Evolutionary conservation across 2,797 vertebrate genomes (phyloP).

Genomic region (Acanthiza pusilla): DNA sequence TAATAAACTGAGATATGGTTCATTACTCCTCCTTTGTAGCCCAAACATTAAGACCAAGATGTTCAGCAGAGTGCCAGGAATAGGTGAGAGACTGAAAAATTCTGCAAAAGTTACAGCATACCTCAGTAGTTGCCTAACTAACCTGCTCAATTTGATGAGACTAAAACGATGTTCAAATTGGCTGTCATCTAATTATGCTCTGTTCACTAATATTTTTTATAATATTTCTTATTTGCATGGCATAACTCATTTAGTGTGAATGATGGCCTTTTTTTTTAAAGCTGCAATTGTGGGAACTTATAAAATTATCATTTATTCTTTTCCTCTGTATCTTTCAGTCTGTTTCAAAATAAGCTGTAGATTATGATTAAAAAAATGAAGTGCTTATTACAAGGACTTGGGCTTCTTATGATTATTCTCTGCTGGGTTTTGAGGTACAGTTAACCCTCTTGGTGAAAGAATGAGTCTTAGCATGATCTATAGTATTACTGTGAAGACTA

Average conservation of each 20-base stretch:
- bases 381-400: neutral
- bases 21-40: neutral
- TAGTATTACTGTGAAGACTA: neutral
- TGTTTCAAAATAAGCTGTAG: neutral
- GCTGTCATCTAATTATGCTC: neutral
- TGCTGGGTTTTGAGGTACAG: neutral
- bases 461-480: neutral
- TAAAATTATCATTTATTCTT: neutral
- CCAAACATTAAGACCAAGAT: neutral
- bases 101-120: neutral
- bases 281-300: neutral
- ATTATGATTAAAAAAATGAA: neutral
- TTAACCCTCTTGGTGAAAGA: neutral
- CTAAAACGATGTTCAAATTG: neutral
- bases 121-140: neutral
- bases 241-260: neutral
- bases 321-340: neutral
- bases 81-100: neutral
- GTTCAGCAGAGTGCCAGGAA: neutral
- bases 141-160: neutral
- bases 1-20: neutral
- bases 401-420: neutral
- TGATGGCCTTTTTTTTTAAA: neutral
- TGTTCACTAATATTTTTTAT: neutral
- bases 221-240: neutral